These are phyloP conservation scores for Glaucidium brasilianum DNA, from an alignment of 2,113 vertebrate species.

Conservation along the genomic window DNA sequence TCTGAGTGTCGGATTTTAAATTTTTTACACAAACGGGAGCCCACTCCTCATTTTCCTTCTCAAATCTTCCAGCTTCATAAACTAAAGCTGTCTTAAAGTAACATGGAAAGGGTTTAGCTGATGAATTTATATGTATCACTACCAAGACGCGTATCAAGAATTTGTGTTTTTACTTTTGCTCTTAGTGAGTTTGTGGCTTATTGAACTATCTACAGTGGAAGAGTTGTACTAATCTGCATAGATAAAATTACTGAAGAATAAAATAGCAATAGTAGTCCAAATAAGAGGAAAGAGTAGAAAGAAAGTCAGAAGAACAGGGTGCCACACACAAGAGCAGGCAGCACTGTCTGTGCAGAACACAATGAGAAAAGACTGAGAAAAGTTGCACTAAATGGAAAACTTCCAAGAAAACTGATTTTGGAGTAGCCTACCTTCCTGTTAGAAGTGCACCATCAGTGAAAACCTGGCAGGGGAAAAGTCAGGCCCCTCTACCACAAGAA, in stretches of 20 bases:
- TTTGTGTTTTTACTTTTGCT: not conserved
- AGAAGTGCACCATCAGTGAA: not conserved
- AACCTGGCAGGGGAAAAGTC: not conserved
- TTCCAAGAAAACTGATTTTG: not conserved
- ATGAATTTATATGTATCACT: not conserved
- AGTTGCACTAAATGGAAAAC: not conserved
- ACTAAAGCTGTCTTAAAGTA: not conserved
- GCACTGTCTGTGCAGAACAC: accelerated
- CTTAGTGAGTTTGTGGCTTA: not conserved
- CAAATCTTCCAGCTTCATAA: not conserved
- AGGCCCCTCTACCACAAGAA: not conserved
- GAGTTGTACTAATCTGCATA: not conserved
- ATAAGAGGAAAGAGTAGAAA: not conserved
- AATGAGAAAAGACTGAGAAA: accelerated
- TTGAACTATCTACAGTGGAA: not conserved
- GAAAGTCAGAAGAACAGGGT: not conserved
- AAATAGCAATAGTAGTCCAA: not conserved
- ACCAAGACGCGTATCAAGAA: not conserved
- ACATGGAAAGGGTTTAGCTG: not conserved
- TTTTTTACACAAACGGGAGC: accelerated
- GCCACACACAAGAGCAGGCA: not conserved
- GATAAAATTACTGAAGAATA: not conserved
- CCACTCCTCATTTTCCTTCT: not conserved
- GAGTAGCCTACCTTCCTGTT: not conserved
- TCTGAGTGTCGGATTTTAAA: not conserved